Evolutionary conservation across 2,113 vertebrate species (phyloP).

Genomic region (Carettochelys insculpta): DNA sequence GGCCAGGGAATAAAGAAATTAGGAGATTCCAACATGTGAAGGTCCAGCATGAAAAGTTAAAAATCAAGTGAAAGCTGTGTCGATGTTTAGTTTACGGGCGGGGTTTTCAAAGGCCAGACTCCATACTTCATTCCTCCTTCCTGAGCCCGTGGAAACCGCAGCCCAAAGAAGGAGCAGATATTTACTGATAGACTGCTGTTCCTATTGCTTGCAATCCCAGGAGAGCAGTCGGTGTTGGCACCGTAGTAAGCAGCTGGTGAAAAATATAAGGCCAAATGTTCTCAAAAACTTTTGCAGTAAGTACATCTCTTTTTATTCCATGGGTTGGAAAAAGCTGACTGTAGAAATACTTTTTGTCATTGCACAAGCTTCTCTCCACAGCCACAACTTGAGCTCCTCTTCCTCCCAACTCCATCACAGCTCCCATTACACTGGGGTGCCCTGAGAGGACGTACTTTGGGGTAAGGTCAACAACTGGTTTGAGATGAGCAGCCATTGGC

Average conservation of each 20-base stretch:
- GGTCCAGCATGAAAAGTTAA: not conserved
- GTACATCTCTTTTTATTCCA: not conserved
- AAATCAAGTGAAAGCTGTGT: not conserved
- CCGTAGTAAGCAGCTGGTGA: not conserved
- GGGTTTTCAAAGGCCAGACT: not conserved
- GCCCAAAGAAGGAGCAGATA: not conserved
- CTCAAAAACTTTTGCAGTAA: not conserved
- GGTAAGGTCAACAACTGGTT: not conserved
- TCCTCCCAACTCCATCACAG: too few relatives aligned
- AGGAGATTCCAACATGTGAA: not conserved
- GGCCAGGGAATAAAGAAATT: not conserved
- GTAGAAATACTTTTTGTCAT: not conserved
- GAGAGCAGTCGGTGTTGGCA: not conserved
- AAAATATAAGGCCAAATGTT: not conserved
- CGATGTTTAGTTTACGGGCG: not conserved
- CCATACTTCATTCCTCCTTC: not conserved
- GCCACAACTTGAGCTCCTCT: not conserved
- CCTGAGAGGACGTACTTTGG: not conserved
- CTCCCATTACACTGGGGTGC: not conserved
- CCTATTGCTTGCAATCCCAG: not conserved
- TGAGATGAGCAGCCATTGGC: not conserved
- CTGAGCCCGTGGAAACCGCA: not conserved
- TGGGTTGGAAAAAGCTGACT: not conserved
- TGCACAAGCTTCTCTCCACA: not conserved
- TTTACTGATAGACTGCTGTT: not conserved